phyloP scores from a whole-genome alignment of 1,140 invertebrate species.

The Ips nitidus region DNA sequence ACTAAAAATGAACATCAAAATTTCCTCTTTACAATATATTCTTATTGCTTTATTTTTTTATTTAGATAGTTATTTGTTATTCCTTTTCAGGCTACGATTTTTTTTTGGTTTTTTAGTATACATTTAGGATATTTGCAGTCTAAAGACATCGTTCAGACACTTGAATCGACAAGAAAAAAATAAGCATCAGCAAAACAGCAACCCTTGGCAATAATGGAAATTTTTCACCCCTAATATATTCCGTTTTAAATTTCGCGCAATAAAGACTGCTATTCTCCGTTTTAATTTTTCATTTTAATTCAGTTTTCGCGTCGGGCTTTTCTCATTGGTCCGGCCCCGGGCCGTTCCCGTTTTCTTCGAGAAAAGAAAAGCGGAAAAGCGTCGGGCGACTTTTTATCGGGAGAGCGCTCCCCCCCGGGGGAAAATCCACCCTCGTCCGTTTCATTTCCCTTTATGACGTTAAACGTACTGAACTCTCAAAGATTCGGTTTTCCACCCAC shows the following conservation, averaged over 20 bases:
- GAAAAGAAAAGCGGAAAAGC: constrained; percentile 33
- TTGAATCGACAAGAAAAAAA: constrained; percentile 3
- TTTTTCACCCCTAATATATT: constrained; percentile 44
- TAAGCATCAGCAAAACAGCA: constrained; percentile 33
- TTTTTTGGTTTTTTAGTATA: no score
- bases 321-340: constrained; percentile 33
- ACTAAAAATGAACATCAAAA: no score
- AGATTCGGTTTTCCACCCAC: not conserved
- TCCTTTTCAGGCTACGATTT: no score
- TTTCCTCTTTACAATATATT: no score
- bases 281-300: constrained; percentile 50
- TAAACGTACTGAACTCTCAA: not conserved
- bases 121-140: no score
- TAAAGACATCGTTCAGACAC: no score
- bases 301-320: constrained; percentile 41
- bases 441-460: not conserved
- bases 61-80: no score
- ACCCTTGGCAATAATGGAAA: constrained; percentile 39
- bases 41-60: no score
- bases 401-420: not conserved
- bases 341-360: constrained; percentile 10
- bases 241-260: constrained; percentile 47
- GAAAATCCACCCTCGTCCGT: not conserved
- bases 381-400: constrained; percentile 26
- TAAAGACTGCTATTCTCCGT: constrained; percentile 47